Conservation (phyloP, 2,113 vertebrate genomes). For the Panthera uncia region DNA sequence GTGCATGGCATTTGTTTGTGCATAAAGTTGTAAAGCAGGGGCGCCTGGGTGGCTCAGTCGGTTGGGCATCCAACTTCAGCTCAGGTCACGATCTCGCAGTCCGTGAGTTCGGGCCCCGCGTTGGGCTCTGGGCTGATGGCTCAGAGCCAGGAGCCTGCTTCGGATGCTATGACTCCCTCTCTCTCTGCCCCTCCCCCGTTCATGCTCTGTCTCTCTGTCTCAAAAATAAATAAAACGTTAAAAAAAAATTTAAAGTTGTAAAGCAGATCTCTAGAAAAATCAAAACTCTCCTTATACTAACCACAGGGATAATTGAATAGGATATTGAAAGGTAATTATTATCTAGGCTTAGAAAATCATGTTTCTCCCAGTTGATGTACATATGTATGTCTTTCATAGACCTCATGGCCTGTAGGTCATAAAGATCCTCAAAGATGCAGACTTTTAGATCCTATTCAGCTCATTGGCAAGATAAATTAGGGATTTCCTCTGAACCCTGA, state of each 20-base stretch:
- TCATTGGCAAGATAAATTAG: conserved; percentile 38
- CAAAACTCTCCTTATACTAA: background rate
- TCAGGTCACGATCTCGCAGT: no score
- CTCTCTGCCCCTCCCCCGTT: no score
- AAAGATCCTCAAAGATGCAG: background rate
- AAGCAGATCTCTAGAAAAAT: background rate
- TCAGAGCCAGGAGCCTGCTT: no score
- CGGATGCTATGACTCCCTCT: no score
- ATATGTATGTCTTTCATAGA: background rate
- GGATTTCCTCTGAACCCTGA: conserved; percentile 22
- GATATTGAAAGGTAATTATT: background rate
- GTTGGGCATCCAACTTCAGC: no score
- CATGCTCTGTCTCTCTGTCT: no score
- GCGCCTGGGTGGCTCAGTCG: no score
- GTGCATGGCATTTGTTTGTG: background rate
- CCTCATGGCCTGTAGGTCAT: background rate
- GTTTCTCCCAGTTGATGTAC: background rate
- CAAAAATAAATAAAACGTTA: no score
- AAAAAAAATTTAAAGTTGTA: background rate
- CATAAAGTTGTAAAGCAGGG: background rate
- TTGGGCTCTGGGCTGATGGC: no score
- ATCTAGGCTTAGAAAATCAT: background rate
- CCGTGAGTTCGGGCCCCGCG: no score
- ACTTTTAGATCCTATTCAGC: background rate
- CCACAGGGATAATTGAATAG: background rate